Percentiles rank a stretch among this genome's conserved stretches.
These are phyloP conservation scores for Limnephilus rhombicus DNA, from an alignment of 2,888 invertebrate genomes.

Conservation along the genomic window DNA sequence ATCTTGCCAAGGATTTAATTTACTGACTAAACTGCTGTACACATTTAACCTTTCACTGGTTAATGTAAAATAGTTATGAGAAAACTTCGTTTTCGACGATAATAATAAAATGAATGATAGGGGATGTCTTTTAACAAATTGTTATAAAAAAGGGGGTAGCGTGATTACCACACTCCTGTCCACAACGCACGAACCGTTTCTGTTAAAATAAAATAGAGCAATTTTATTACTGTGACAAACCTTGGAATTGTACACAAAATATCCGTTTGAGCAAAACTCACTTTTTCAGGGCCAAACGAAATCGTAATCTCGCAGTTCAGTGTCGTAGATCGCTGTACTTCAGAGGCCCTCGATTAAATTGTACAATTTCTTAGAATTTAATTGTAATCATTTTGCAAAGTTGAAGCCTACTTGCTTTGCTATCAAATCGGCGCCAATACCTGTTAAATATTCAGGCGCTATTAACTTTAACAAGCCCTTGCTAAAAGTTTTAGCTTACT, in stretches of 20 bases:
- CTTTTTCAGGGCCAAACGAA: neutral
- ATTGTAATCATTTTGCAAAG: neutral
- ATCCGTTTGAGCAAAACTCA: neutral
- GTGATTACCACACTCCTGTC: neutral
- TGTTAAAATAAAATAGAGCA: neutral
- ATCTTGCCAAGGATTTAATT: neutral
- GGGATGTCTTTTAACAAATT: neutral
- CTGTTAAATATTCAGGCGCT: neutral
- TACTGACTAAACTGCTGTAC: neutral
- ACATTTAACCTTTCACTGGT: neutral
- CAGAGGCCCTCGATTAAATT: neutral
- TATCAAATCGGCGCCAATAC: neutral
- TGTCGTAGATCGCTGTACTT: neutral
- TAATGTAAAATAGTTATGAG: neutral
- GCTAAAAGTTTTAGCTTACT: neutral
- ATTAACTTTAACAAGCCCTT: conserved; percentile 16
- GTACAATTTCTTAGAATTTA: neutral
- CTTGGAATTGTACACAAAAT: neutral
- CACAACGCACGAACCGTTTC: neutral
- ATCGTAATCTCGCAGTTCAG: neutral
- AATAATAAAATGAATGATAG: neutral
- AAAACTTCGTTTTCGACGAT: neutral
- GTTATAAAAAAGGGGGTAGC: neutral
- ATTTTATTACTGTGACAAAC: too few species aligned
- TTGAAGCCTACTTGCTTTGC: neutral